Evolutionary conservation across 2,888 invertebrate species (phyloP), one percentile per base, ranked within the genome.

Genomic region (Psylliodes chrysocephalus): DNA sequence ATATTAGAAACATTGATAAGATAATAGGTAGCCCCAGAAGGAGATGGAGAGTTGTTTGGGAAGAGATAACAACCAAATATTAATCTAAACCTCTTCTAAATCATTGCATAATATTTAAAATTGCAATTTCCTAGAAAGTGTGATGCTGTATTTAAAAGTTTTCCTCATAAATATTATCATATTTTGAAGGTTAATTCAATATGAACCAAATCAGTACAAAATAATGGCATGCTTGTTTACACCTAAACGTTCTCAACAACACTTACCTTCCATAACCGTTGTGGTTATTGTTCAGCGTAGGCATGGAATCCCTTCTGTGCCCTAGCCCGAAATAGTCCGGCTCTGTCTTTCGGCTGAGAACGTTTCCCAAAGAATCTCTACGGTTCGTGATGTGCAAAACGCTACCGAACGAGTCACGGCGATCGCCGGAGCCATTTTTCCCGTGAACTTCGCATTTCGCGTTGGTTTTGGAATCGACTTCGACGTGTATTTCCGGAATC

Each of bases 391-490:
- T 64, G 57, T 78, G 77, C 14, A 76, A 56, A 28, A 86, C 84
- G 67, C 86, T 89, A 65, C 88, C 86, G 64, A 87, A 78, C 55
- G 87, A 87, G 8, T 87, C 87, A 14, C 88, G 84, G 38, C 84
- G 82, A 6, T 42, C 61, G n/a, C n/a, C n/a, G n/a, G n/a, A n/a
- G n/a, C n/a, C n/a, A 70, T 83, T 73, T 75, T 81, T 82, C 12
- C 90, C 90, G 79, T 92, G 92, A 30, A 91, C 89, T 75, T 91
- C 90, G 78, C 92, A 92, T 67, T 88, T 88, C 67, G 85, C 84
- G 79, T 89, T 89, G 51, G 86, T 84, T 74, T 86, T 85, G 38
- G 86, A 85, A 78, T 87, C 86, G 22, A 86, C 80, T 67, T 84
- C 82, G 22, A 84, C 79, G 55, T 75, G 75, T 18, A 79, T 76